Evolutionary conservation across 2,113 vertebrate genomes (phyloP), one percentile per base, ranked within the genome.

Genomic region (Clupea harengus): DNA sequence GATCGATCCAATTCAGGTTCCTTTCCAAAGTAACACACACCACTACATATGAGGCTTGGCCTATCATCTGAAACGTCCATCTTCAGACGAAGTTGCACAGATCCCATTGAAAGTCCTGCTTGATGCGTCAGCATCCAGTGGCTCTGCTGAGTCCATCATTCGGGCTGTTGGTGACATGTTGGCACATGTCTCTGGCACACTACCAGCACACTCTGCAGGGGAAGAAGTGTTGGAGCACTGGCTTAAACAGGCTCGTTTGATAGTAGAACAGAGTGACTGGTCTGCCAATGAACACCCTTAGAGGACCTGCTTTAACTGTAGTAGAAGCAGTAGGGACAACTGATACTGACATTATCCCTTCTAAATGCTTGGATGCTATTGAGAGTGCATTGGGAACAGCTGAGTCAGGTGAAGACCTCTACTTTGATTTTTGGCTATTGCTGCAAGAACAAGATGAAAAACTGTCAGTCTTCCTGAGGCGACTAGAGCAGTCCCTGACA

Each of bases 161-260:
- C 10, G 13, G 9, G 50, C 50, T 52, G 50, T 52, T 52, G 11
- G 50, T 3, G 50, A 52, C 15, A 11, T 52, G 50, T 52, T 52
- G 50, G 2, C 50, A 5, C 6, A 1, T 47, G 46, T 52, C 13
- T 52, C 50, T 15, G 50, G 50, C 50, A 52, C 50, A 52, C 13
- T 52, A 52, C 50, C 50, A 9, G 13, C 50, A 52, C 50, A 39
- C 1, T 39, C 50, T 22, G 64, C 81, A 1, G 83, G 85, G 10
- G 88, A 88, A 64, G 81, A 88, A 32, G 39, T 46, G 44, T 25
- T 85, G 25, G 85, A 86, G 22, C 78, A 52, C 39, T 88, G 85
- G 85, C 25, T 88, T 4, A 81, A 88, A 54, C 88, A 86, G 45
- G 88, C 87, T n/a, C 67, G 20, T n/a, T 47, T 88, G 15, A 86